Evolutionary conservation across 2,113 vertebrate genomes (phyloP), one percentile per base, ranked within the genome.

Genomic region (Barbus barbus): DNA sequence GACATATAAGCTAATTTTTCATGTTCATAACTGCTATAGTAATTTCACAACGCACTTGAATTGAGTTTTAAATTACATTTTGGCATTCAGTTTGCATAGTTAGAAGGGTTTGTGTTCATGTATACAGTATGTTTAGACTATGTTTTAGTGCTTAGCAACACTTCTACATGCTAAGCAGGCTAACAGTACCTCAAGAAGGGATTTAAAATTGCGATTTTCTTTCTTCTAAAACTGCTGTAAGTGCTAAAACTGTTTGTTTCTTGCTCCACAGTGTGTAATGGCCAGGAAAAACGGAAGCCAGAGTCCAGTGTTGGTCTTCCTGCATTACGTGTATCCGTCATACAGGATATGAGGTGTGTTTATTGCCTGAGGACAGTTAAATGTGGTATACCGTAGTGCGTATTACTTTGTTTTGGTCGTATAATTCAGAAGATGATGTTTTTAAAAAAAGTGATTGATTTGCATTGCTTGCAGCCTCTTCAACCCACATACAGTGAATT

Each of bases 331-430:
- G 94, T 97, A 86, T 97, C 96, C 0, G 91, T 99, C 74, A 95
- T 95, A 87, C 97, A 99, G 75, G 98, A 99, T 79, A 98, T 99
- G 96, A 98, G 98, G 98, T 99, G 91, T 11, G 71, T 51, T n/a
- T 31, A 12, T 24, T 33, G 8, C 63, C 58, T 8, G 28, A 46
- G 2, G 16, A n/a, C 8, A 60, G 20, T 71, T n/a, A 56, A 22
- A 9, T 60, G 31, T 13, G 0, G 6, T 24, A 16, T 24, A 58
- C 31, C 24, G 22, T 14, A 56, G 20, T 56, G 33, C 6, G 3
- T 7, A 44, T 26, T 20, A 26, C 4, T 13, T 26, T 7, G 24
- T 22, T 58, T 63, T 80, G 9, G 20, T 18, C 46, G n/a, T 46
- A 24, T 38, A n/a, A 61, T 60, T 78, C 22, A 60, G 26, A 12